Conservation (phyloP, 2,797 vertebrate species). For the Garrulus glandarius region DNA sequence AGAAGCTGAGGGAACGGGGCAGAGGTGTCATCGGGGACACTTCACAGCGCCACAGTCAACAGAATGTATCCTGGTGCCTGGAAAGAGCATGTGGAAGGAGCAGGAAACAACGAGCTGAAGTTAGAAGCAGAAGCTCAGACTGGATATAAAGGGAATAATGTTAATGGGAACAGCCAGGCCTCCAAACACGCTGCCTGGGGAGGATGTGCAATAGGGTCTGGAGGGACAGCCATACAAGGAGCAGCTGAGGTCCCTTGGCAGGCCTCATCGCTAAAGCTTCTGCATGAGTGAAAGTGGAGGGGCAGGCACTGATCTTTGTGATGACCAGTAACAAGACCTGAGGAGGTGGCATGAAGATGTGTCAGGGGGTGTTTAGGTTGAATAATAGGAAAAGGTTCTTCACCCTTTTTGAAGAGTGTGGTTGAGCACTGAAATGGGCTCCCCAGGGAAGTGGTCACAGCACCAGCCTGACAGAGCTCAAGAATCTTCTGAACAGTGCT, state of each 20-base stretch:
- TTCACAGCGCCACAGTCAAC: fast-evolving
- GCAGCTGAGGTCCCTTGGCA: background rate
- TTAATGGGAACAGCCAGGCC: fast-evolving
- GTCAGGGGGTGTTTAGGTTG: background rate
- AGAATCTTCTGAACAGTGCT: fast-evolving
- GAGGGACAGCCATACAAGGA: background rate
- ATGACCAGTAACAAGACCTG: fast-evolving
- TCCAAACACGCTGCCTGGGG: background rate
- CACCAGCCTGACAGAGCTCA: background rate
- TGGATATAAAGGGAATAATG: fast-evolving
- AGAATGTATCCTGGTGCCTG: fast-evolving
- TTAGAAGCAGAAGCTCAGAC: fast-evolving
- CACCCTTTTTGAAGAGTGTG: background rate
- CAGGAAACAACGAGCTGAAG: fast-evolving
- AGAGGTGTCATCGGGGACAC: fast-evolving
- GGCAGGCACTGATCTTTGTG: background rate
- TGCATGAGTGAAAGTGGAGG: background rate
- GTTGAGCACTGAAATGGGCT: background rate
- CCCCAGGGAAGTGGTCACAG: fast-evolving
- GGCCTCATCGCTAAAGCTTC: fast-evolving
- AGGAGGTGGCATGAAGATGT: too few species aligned
- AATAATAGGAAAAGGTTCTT: fast-evolving
- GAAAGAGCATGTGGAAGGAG: fast-evolving
- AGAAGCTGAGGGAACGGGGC: fast-evolving
- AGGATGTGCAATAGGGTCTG: background rate